Base-by-base conservation (phyloP, 2,888 invertebrate genomes). In the Cryptosula pallasiana region DNA sequence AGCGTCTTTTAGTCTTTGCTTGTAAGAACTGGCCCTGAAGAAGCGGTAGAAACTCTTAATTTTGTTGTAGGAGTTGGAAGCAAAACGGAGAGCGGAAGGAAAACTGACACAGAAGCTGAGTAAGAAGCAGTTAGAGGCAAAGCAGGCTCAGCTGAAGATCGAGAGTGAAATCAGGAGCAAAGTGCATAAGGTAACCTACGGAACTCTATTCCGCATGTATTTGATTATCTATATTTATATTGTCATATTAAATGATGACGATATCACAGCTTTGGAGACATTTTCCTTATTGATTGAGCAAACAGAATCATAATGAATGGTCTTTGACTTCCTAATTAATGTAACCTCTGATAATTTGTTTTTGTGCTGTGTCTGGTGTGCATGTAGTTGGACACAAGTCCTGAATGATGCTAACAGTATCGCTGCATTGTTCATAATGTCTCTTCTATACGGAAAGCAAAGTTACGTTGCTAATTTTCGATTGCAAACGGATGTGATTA, bases 101-200 rank as follows among this genome's bases (percentile, higher is more conserved):
- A 27, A 76, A 77, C 13, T 74, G 76, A 57, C 79, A 79, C 35
- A 54, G 13, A 82, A 83, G 74, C 78, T 91, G 69, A 91, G 92
- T 0, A 90, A 91, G 20, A 97, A 97, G 83, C 98, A 99, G 83
- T 91, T 94, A 81, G 97, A 98, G 84, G 91, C 91, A 0, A 89
- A 96, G 71, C 92, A 92, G 81, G 89, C 90, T 54, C 95, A 96
- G 84, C 87, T 91, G 27, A 90, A 91, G 34, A 95, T 94, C 79
- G 98, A 98, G 83, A 88, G 89, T 75, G 89, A 88, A 0, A 91
- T 94, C 74, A 88, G 94, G 76, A 87, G 89, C 57, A 88, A 89
- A 76, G 84, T 96, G 35, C 87, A 87, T 3, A 86, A 86, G 80
- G 89, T 92, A 73, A 58, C 75, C 63, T 13, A 9, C 45, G 45